Conservation (phyloP, 2,113 vertebrate species). For the Corydoras maculifer region DNA sequence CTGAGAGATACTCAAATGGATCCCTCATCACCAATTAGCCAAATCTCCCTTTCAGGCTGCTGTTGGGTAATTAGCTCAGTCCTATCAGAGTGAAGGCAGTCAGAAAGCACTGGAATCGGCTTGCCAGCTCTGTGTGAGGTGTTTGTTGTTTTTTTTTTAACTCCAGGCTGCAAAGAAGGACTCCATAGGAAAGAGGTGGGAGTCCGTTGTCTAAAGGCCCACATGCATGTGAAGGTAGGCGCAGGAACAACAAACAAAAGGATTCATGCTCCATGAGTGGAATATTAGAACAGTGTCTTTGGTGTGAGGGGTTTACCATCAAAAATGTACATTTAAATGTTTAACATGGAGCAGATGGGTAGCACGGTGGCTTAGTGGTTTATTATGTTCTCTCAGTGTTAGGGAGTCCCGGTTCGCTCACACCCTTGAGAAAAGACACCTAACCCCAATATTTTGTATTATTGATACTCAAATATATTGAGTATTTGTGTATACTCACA, state of each 20-base stretch:
- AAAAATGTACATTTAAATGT: conserved; percentile 12
- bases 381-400: too few relatives aligned
- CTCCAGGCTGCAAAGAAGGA: conserved; percentile 26
- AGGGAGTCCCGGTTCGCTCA: too few relatives aligned
- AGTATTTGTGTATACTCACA: too few relatives aligned
- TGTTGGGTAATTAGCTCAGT: conserved; percentile 20
- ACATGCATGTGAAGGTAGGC: conserved; percentile 28
- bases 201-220: conserved; percentile 29
- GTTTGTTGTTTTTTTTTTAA: conserved; percentile 8
- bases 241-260: background rate
- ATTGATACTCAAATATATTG: too few relatives aligned
- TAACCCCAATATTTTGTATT: too few relatives aligned
- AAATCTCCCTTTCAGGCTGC: conserved; percentile 14
- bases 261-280: conserved; percentile 10
- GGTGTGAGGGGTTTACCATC: conserved; percentile 3
- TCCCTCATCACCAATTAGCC: conserved; percentile 36
- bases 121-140: conserved; percentile 27
- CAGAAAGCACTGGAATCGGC: background rate
- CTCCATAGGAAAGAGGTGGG: conserved; percentile 25
- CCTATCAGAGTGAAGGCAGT: background rate
- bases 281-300: conserved; percentile 11
- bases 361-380: too few relatives aligned
- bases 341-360: too few relatives aligned
- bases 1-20: conserved; percentile 38
- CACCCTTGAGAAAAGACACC: too few relatives aligned